Conservation (phyloP, 2,113 vertebrate genomes). For the Boulengeromyrus knoepffleri region DNA sequence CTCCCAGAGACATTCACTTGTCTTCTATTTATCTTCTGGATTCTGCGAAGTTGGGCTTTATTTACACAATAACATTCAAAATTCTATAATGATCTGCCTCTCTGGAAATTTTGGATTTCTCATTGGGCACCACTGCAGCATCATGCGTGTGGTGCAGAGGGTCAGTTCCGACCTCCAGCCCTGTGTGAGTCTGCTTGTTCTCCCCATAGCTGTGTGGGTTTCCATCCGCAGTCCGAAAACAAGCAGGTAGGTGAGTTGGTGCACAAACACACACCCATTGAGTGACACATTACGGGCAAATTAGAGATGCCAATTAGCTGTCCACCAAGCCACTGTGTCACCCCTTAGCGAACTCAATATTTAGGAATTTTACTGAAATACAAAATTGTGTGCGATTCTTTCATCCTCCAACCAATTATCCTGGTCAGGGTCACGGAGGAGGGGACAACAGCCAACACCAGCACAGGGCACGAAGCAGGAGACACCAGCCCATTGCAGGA, state of each 20-base stretch:
- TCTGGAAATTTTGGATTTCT: not conserved
- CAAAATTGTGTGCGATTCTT: not conserved
- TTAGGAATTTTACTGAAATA: not conserved
- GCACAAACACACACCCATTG: not conserved
- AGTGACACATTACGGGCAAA: not conserved
- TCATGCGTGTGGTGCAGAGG: not conserved
- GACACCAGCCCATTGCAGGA: not conserved
- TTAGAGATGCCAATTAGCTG: not conserved
- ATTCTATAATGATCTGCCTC: not conserved
- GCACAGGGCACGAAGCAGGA: not conserved
- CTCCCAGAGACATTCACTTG: not conserved
- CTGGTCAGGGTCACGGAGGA: not conserved
- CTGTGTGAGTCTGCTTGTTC: not conserved
- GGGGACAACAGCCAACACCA: not conserved
- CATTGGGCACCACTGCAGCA: too few species aligned
- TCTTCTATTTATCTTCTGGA: not conserved
- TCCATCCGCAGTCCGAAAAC: not conserved
- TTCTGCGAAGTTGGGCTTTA: not conserved
- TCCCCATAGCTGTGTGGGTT: not conserved
- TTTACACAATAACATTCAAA: not conserved
- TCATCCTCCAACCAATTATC: not conserved
- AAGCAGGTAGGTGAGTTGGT: not conserved
- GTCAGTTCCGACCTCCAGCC: not conserved
- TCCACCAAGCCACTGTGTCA: not conserved
- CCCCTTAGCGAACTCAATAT: not conserved